A percentile compares a stretch with the other conserved stretches of the same genome.
Evolutionary conservation across 2,113 vertebrate species (phyloP).

Genomic region (Zosterops japonicus): DNA sequence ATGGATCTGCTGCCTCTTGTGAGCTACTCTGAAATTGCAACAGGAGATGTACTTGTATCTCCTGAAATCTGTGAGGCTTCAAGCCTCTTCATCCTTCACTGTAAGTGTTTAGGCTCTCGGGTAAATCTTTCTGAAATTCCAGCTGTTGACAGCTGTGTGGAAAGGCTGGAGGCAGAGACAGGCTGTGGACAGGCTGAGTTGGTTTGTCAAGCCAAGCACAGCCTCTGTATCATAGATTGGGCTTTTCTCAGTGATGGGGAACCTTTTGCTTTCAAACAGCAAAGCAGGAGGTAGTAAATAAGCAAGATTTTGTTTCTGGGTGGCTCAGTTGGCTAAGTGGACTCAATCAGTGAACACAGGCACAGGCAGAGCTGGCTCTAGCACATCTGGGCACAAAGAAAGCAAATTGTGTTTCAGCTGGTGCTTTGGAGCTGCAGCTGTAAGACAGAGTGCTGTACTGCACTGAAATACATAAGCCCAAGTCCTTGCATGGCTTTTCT

Average conservation of each 20-base stretch:
- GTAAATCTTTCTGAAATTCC: background rate
- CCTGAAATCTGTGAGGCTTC: background rate
- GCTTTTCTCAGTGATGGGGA: background rate
- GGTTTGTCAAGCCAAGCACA: background rate
- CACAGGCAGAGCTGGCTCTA: background rate
- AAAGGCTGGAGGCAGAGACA: background rate
- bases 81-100: background rate
- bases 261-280: background rate
- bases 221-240: rapidly evolving
- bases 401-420: background rate
- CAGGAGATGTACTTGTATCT: background rate
- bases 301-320: background rate
- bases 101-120: background rate
- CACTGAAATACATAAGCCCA: background rate
- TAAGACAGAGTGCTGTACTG: background rate
- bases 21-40: slow-evolving; percentile 25
- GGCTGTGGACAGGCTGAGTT: background rate
- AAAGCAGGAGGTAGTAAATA: background rate
- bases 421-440: background rate
- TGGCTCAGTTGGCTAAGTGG: background rate
- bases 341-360: background rate
- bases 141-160: background rate
- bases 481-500: background rate
- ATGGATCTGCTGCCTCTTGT: slow-evolving; percentile 55
- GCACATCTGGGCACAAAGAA: background rate